Conservation (phyloP, 2,888 invertebrate species). For the Amphipyra tragopoginis region DNA sequence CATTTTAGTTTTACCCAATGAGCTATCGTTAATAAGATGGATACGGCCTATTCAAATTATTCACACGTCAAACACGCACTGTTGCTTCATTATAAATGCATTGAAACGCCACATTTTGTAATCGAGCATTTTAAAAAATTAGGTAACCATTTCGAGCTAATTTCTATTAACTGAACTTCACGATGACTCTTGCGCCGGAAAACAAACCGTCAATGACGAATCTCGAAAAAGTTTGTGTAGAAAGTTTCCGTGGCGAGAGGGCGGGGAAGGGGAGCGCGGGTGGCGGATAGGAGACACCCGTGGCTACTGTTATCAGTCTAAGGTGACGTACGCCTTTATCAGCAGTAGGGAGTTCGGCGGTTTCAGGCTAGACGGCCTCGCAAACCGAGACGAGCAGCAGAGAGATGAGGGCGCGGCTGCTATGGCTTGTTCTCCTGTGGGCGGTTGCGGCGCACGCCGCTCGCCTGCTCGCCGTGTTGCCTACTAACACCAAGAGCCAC, state of each 20-base stretch:
- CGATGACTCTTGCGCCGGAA: constrained; percentile 38
- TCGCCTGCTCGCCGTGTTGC: constrained; percentile 83
- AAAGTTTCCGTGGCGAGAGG: constrained; percentile 31
- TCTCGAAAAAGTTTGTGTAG: constrained; percentile 27
- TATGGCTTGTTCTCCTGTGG: constrained; percentile 69
- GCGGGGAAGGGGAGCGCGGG: constrained; percentile 21
- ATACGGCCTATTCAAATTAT: constrained; percentile 1
- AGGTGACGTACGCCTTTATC: constrained; percentile 71
- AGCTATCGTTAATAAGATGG: background rate
- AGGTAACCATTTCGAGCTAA: background rate
- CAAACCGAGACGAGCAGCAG: constrained; percentile 77
- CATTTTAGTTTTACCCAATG: too few species aligned
- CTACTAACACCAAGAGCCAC: constrained; percentile 88
- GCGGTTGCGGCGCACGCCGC: constrained; percentile 75
- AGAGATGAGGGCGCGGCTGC: constrained; percentile 82
- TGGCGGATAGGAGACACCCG: constrained; percentile 29
- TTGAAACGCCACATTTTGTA: constrained; percentile 14
- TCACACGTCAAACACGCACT: constrained; percentile 18
- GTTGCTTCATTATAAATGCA: constrained; percentile 25
- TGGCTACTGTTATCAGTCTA: constrained; percentile 40
- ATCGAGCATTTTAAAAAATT: background rate
- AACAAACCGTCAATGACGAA: constrained; percentile 41
- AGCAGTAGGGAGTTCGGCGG: constrained; percentile 55
- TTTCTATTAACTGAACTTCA: constrained; percentile 22
- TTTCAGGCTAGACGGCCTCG: constrained; percentile 57